Conservation (phyloP, 2,888 invertebrate genomes). For the Euplexia lucipara region DNA sequence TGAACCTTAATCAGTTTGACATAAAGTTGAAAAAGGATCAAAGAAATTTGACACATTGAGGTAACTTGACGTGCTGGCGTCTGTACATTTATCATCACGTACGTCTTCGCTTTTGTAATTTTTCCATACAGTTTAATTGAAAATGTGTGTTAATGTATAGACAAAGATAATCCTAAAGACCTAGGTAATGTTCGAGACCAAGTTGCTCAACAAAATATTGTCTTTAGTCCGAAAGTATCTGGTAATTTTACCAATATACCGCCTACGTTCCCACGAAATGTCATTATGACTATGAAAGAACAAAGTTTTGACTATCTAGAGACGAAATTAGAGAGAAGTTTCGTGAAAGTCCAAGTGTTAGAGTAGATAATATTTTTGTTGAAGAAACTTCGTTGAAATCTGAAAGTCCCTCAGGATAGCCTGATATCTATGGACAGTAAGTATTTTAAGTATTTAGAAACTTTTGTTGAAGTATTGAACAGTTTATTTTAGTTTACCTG, state of each 20-base stretch:
- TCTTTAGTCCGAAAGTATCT: slow-evolving; percentile 21
- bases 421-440: slow-evolving; percentile 39
- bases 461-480: slow-evolving; percentile 28
- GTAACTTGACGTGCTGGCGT: too few species aligned
- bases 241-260: slow-evolving; percentile 39
- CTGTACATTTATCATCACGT: too few species aligned
- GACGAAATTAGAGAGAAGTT: slow-evolving; percentile 60
- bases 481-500: slow-evolving; percentile 42
- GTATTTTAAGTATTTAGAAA: slow-evolving; percentile 52
- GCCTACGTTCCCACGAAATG: slow-evolving; percentile 42
- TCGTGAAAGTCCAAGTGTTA: slow-evolving; percentile 53
- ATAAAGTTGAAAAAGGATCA: too few species aligned
- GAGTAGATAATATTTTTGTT: slow-evolving; percentile 59
- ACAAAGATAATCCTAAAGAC: slow-evolving; percentile 2
- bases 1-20: too few species aligned
- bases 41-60: too few species aligned
- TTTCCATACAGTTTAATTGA: too few species aligned
- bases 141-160: too few species aligned
- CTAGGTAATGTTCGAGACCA: background rate
- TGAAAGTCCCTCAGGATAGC: slow-evolving; percentile 41
- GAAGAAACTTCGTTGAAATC: slow-evolving; percentile 43
- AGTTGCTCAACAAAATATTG: slow-evolving; percentile 23
- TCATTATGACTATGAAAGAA: slow-evolving; percentile 47
- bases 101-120: too few species aligned
- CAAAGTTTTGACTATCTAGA: slow-evolving; percentile 60